These are phyloP conservation scores for Lagorchestes hirsutus DNA, from an alignment of 2,797 vertebrate species.

Conservation along the genomic window DNA sequence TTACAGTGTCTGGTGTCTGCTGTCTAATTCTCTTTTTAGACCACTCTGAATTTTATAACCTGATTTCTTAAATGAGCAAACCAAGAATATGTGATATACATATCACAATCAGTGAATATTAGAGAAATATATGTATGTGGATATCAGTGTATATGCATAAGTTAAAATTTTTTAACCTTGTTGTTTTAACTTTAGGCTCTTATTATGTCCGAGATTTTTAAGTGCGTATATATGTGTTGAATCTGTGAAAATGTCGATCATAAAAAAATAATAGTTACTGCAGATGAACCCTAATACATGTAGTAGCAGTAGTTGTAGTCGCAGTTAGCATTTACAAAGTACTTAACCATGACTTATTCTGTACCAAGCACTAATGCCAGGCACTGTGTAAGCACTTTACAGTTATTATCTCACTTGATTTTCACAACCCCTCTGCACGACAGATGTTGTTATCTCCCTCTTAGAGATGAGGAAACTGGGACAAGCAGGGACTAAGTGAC, in stretches of 20 bases:
- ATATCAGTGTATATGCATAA: no score
- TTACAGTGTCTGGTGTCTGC: not conserved
- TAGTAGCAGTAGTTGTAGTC: no score
- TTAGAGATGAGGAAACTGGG: not conserved
- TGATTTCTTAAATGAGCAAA: not conserved
- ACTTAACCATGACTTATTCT: not conserved
- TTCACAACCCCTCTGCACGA: not conserved
- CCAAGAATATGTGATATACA: not conserved
- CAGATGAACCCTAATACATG: not conserved
- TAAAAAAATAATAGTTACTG: not conserved
- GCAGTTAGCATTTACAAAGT: not conserved
- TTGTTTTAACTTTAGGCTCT: not conserved
- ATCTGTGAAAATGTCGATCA: not conserved
- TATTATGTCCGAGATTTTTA: no score
- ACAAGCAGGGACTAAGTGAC: not conserved
- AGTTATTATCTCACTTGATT: not conserved
- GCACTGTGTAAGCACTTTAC: not conserved
- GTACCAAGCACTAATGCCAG: constrained; percentile 15
- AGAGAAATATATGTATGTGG: not conserved
- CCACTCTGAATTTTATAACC: not conserved
- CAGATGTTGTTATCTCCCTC: no score
- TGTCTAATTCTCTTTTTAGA: not conserved
- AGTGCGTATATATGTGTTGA: not conserved
- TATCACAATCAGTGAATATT: not conserved
- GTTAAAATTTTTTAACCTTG: not conserved